phyloP scores from a whole-genome alignment of 2,797 vertebrate species.

The Tympanoctomys barrerae region DNA sequence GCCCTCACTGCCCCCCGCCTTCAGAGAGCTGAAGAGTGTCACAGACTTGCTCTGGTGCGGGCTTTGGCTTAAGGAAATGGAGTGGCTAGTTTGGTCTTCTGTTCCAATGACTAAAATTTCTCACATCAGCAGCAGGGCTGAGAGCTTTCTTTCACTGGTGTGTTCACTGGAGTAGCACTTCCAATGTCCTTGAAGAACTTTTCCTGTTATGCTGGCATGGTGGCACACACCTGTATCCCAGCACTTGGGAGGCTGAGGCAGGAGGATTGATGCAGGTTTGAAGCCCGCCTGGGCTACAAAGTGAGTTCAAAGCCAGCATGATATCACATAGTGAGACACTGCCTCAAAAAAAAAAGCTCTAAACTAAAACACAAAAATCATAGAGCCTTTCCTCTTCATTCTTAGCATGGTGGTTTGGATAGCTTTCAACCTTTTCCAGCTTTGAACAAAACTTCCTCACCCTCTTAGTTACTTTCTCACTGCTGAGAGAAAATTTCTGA shows the following conservation, averaged over 20 bases:
- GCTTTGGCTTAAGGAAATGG: background rate
- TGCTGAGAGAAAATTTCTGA: background rate
- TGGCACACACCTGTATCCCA: background rate
- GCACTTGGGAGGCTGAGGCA: background rate
- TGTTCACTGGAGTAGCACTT: background rate
- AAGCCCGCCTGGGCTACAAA: background rate
- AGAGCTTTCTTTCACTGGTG: background rate
- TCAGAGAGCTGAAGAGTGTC: background rate
- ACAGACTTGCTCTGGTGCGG: background rate
- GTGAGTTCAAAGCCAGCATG: too few relatives aligned
- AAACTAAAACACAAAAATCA: background rate
- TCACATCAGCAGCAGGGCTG: background rate
- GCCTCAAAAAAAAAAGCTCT: background rate
- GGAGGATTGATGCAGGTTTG: background rate
- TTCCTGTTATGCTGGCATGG: background rate
- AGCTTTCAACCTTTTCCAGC: background rate
- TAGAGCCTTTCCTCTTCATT: background rate
- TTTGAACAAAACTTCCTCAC: background rate
- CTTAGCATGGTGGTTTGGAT: background rate
- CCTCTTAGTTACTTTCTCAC: background rate
- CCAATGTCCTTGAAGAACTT: background rate
- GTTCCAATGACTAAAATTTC: background rate
- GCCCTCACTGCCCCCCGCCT: background rate
- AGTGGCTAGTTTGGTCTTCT: too few relatives aligned
- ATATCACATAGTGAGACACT: background rate